Conservation (phyloP, 2,888 invertebrate species). For the Ommatoiulus sabulosus region DNA sequence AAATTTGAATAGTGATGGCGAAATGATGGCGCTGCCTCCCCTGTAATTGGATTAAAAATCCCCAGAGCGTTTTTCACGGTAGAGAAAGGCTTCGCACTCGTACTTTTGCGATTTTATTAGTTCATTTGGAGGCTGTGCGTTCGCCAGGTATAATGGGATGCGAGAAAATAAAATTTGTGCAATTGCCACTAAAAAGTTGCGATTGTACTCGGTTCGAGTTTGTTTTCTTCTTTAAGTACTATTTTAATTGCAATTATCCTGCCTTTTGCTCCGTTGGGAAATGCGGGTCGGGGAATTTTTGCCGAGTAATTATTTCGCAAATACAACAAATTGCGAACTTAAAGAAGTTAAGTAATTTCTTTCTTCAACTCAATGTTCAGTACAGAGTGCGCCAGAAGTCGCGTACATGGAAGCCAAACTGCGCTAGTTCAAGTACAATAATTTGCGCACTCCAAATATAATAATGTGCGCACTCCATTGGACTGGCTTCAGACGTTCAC, state of each 20-base stretch:
- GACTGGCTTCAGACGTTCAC: no score
- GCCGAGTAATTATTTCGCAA: slow-evolving; percentile 24
- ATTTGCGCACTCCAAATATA: no score
- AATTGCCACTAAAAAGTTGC: slow-evolving; percentile 22
- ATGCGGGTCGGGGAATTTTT: neutral
- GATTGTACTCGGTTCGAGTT: neutral
- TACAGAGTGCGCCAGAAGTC: no score
- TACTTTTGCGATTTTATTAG: neutral
- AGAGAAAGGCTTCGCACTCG: neutral
- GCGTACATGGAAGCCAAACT: no score
- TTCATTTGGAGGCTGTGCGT: neutral
- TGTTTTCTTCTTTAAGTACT: slow-evolving; percentile 26
- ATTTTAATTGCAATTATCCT: slow-evolving; percentile 3
- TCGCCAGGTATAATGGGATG: neutral
- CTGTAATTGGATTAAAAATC: slow-evolving; percentile 41
- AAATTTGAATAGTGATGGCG: slow-evolving; percentile 11
- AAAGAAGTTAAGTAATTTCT: neutral
- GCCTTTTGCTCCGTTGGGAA: neutral
- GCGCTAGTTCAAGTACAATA: no score
- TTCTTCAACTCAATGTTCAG: neutral
- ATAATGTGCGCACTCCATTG: no score
- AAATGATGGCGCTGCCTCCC: neutral
- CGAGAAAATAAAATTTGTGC: neutral
- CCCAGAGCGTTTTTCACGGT: slow-evolving; percentile 40
- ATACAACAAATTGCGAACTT: slow-evolving; percentile 7